phyloP scores from a whole-genome alignment of 2,797 vertebrate genomes.

The Pyrrhura leucotis region DNA sequence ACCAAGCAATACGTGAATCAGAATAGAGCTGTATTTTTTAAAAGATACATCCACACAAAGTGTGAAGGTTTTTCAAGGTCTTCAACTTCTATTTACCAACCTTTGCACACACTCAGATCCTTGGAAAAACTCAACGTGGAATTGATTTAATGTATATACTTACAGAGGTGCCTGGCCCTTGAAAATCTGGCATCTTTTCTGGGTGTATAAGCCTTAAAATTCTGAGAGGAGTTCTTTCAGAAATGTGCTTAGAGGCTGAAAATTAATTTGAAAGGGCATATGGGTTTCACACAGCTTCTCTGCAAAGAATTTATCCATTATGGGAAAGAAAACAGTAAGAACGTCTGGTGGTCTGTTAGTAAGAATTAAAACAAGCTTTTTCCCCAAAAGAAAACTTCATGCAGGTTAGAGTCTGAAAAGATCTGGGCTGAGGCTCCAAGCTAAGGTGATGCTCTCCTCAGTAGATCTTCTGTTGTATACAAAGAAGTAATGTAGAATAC shows the following conservation, averaged over 20 bases:
- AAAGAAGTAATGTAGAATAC: neutral
- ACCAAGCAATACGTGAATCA: neutral
- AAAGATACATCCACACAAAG: neutral
- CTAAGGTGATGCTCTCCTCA: neutral
- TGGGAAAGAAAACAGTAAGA: neutral
- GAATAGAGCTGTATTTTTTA: neutral
- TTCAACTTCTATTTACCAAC: neutral
- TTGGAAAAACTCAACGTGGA: neutral
- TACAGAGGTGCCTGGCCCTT: neutral
- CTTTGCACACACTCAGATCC: neutral
- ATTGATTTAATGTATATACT: neutral
- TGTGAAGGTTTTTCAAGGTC: neutral
- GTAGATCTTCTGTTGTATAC: neutral
- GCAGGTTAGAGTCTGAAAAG: neutral
- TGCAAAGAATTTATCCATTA: neutral
- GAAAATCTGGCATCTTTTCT: conserved; percentile 6
- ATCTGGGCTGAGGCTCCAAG: neutral
- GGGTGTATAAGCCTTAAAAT: neutral
- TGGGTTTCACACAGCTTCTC: neutral
- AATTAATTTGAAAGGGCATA: neutral
- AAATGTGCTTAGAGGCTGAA: neutral
- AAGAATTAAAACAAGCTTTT: neutral
- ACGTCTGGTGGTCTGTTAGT: neutral
- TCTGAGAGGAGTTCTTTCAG: neutral
- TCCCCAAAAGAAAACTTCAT: neutral